Base-by-base conservation (phyloP, 1,140 invertebrate species). In the Lysiphlebus fabarum region DNA sequence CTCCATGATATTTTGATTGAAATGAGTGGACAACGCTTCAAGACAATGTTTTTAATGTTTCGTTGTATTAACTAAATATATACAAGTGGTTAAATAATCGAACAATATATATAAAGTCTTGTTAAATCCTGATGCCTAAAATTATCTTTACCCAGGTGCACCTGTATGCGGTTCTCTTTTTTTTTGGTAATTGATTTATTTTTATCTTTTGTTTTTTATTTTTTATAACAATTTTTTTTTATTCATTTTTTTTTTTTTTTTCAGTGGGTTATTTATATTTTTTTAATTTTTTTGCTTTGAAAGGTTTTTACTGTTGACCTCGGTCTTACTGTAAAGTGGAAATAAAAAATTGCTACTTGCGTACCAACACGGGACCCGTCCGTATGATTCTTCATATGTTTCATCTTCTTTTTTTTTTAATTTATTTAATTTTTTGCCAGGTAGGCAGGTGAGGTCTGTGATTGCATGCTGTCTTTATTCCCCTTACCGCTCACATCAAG, bases 91-190 rank as follows among this genome's bases (percentile, higher is more conserved):
- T 6, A 12, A 14, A 33, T 36, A 6, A 6, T 10, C 6, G 37
- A 45, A 12, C 26, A 8, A 10, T 10, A 12, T 14, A n/a, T n/a
- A n/a, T 7, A 12, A 10, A 44, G 37, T 37, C 42, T 55, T 45
- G 53, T 55, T 55, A 55, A 41, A 6, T 42, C 36, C 0, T 12
- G 49, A 7, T 11, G n/a, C 53, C 42, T 38, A 55, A 55, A 55
- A 34, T 55, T 34, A 12, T 34, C 9, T 36, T 4, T 2, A 26
- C 17, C 4, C 17, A 17, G 26, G 17, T 12, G n/a, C 42, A 55
- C 53, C 53, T 55, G 53, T 37, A 42, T 9, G 47, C 47, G 11
- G 33, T 26, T 26, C 17, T n/a, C 7, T 2, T 43, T 7, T n/a
- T 53, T 26, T 10, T 33, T 2, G 2, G 53, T 45, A 45, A 45